phyloP scores from a whole-genome alignment of 2,797 vertebrate genomes.

The Eulemur mongoz region DNA sequence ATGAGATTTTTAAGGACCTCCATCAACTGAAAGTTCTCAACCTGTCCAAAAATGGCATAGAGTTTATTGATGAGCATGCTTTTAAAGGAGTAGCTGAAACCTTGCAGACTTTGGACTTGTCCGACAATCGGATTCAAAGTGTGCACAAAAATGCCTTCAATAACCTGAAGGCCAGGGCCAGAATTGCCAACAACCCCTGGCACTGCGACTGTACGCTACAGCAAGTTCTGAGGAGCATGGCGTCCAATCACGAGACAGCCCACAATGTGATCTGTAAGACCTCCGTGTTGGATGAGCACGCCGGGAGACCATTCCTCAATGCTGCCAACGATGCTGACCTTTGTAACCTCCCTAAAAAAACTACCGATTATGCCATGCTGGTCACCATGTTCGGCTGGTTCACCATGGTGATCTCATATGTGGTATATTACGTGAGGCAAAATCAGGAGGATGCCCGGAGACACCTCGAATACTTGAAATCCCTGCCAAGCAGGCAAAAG shows the following conservation, averaged over 20 bases:
- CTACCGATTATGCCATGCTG: constrained; percentile 98
- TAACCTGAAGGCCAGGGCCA: constrained; percentile 94
- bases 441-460: constrained; percentile 98
- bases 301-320: constrained; percentile 93
- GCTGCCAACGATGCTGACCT: constrained; percentile 93
- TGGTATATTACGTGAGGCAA: constrained; percentile 98
- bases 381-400: constrained; percentile 99
- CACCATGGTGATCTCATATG: constrained; percentile 99
- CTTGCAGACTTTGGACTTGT: constrained; percentile 96
- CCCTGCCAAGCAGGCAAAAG: constrained; percentile 98
- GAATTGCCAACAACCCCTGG: constrained; percentile 98
- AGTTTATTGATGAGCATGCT: constrained; percentile 95
- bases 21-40: constrained; percentile 95
- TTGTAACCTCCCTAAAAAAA: constrained; percentile 97
- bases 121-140: constrained; percentile 96
- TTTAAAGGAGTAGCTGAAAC: constrained; percentile 96
- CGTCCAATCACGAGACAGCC: constrained; percentile 95
- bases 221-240: constrained; percentile 97
- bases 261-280: constrained; percentile 96
- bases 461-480: constrained; percentile 99
- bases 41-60: constrained; percentile 96
- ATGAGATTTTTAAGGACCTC: constrained; percentile 96
- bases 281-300: constrained; percentile 92
- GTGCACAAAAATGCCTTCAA: constrained; percentile 98
- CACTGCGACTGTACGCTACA: constrained; percentile 98